These are phyloP conservation scores for Nasonia vitripennis DNA, from an alignment of 1,140 invertebrate species.

Conservation along the genomic window DNA sequence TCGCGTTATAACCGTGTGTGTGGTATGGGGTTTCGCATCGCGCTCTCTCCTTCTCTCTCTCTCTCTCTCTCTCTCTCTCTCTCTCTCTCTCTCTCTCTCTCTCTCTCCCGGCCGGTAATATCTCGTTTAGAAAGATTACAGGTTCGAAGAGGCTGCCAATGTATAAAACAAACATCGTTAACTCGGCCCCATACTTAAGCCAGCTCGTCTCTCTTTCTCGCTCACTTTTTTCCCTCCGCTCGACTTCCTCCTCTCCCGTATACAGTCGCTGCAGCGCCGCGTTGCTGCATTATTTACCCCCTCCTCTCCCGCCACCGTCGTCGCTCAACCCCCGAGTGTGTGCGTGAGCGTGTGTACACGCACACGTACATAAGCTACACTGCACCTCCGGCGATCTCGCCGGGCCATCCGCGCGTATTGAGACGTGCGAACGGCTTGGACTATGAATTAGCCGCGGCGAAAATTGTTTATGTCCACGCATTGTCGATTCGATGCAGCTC, in stretches of 20 bases:
- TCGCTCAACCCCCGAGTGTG: not conserved
- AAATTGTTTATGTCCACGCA: constrained; percentile 14
- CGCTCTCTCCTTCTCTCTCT: not conserved
- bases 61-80: not conserved
- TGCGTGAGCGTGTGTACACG: not conserved
- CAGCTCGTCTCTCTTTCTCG: constrained; percentile 53
- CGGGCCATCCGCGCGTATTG: not conserved
- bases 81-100: not conserved
- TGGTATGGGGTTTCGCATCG: constrained; percentile 39
- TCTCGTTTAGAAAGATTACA: constrained; percentile 77
- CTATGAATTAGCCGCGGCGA: not conserved
- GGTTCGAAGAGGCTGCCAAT: constrained; percentile 76
- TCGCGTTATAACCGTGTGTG: constrained; percentile 34
- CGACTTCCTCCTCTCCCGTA: constrained; percentile 5
- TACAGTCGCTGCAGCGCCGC: not conserved
- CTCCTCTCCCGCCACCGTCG: not conserved
- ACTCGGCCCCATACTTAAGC: constrained; percentile 74
- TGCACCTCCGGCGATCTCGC: not conserved
- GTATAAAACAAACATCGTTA: constrained; percentile 78
- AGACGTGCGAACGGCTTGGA: not conserved
- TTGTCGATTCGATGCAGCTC: not conserved
- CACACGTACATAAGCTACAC: not conserved
- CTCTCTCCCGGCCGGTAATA: constrained; percentile 65
- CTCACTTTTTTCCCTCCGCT: not conserved
- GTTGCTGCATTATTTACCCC: constrained; percentile 42